These are phyloP conservation scores for Balaenoptera acutorostrata DNA, from an alignment of 2,113 vertebrate species.

Conservation along the genomic window DNA sequence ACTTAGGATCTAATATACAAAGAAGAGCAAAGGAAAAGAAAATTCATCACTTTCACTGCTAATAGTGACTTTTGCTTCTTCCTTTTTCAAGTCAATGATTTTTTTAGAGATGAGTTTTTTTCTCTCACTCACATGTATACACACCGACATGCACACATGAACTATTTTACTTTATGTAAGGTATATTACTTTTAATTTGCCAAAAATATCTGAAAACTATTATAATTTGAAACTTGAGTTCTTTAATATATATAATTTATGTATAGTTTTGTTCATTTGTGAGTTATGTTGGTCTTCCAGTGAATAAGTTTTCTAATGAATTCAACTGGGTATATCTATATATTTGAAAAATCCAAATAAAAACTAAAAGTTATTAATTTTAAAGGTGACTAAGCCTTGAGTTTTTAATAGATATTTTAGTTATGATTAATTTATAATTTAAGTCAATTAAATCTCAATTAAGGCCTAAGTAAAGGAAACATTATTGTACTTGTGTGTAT, in stretches of 20 bases:
- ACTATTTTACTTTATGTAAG: neutral
- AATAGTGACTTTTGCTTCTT: neutral
- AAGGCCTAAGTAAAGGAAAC: neutral
- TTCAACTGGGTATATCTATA: neutral
- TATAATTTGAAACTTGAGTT: neutral
- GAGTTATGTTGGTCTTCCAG: neutral
- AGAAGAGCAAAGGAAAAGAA: neutral
- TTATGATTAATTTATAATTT: neutral
- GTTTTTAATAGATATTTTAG: neutral
- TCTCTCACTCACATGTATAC: neutral
- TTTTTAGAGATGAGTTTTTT: neutral
- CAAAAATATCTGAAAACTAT: neutral
- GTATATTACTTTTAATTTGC: neutral
- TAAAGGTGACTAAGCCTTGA: neutral
- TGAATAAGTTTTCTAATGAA: neutral
- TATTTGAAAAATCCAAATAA: neutral
- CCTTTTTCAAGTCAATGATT: neutral
- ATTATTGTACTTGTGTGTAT: neutral
- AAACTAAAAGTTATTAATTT: neutral
- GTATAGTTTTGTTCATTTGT: neutral
- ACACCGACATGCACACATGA: neutral
- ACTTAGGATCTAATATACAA: neutral
- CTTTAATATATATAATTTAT: neutral
- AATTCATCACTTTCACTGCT: neutral
- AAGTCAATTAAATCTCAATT: neutral